Evolutionary conservation across 2,113 vertebrate species (phyloP).

Genomic region (Spea multiplicata): DNA sequence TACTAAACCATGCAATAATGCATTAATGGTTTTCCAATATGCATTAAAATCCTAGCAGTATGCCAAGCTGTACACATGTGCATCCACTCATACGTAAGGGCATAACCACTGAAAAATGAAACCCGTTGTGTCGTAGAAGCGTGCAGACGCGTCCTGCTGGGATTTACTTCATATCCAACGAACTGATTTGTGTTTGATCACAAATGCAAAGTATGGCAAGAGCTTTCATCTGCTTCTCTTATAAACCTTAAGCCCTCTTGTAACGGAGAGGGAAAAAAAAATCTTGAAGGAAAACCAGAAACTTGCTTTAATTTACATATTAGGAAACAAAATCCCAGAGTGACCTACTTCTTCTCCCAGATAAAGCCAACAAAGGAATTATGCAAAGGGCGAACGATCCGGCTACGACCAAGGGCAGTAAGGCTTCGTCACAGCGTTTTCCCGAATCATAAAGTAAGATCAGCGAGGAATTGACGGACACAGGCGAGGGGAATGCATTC

Average conservation of each 20-base stretch:
- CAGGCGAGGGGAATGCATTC: slow-evolving; percentile 70
- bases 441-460: slow-evolving; percentile 63
- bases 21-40: too few species aligned
- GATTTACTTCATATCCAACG: background rate
- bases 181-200: background rate
- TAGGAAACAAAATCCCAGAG: slow-evolving; percentile 19
- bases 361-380: slow-evolving; percentile 86
- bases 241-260: too few species aligned
- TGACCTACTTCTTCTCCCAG: slow-evolving; percentile 83
- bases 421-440: slow-evolving; percentile 75
- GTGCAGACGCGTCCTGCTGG: background rate
- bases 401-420: slow-evolving; percentile 81
- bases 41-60: too few species aligned
- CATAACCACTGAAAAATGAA: too few species aligned
- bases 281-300: background rate
- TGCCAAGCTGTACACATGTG: too few species aligned
- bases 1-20: too few species aligned
- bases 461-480: slow-evolving; percentile 77
- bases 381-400: slow-evolving; percentile 90
- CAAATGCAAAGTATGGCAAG: too few species aligned
- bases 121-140: too few species aligned
- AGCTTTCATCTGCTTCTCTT: too few species aligned
- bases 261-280: background rate
- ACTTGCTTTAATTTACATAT: background rate
- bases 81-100: too few species aligned